Base-by-base conservation (phyloP, 2,797 vertebrate genomes). In the Garrulus glandarius region DNA sequence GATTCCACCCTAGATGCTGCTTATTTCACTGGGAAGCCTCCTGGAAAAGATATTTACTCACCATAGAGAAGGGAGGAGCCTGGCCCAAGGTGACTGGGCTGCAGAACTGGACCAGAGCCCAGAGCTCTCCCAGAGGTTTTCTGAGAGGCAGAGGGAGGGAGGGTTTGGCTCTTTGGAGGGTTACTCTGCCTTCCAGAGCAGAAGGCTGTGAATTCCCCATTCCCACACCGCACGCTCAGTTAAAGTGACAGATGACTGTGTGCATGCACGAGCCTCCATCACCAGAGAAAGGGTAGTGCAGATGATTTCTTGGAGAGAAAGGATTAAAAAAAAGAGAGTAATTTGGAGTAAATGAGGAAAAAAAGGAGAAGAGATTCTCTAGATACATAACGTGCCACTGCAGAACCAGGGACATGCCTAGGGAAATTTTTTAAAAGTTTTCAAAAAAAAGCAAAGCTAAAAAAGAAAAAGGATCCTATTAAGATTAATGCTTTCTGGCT, bases 401-500 rank as follows among this genome's bases (percentile, higher is more conserved):
- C 50, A 59, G 56, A 83, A 37, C 55, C 56, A 76, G 76, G 37
- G 49, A 71, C 47, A 89, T 10, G 49, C 37, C 85, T 71, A 65
- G 59, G 83, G 89, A 93, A 94, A 96, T 59, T 57, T 65, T 52
- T 21, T 0, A 5, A 87, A 91, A 93, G 69, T 82, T 87, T 53
- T 95, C 90, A 47, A 69, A 86, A 90, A 89, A 92, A 80, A 90
- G 74, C 63, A 92, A 93, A 91, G 80, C 81, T 77, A 52, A 80
- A 76, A 53, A 83, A 83, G 36, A 80, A 69, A 92, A 91, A 93
- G 92, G 78, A 69, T 92, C 96, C 95, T 96, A 93, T 88, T 83
- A 95, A 97, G 94, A 93, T 80, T 92, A 90, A 96, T 90, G 93
- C 68, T 95, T 96, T 95, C 92, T 96, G 94, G 95, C 96, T 96